Evolutionary conservation across 2,113 vertebrate genomes (phyloP).

Genomic region (Cygnus atratus): DNA sequence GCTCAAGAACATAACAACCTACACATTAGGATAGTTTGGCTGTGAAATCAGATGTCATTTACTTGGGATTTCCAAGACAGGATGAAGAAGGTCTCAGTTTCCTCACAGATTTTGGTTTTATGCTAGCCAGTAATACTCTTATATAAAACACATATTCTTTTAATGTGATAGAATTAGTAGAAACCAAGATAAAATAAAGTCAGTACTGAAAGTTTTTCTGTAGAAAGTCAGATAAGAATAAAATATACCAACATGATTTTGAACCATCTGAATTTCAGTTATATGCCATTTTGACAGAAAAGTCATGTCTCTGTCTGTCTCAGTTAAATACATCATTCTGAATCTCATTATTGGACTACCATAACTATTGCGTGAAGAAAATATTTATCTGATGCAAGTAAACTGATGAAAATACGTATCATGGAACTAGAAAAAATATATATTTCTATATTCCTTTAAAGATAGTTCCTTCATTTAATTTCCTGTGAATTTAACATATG

Average conservation of each 20-base stretch:
- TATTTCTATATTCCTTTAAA: not conserved
- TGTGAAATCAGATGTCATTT: not conserved
- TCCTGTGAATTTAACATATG: not conserved
- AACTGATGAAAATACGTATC: not conserved
- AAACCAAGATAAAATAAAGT: not conserved
- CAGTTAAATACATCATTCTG: not conserved
- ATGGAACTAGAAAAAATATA: not conserved
- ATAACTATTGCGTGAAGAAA: not conserved
- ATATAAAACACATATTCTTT: not conserved
- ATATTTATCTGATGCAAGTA: not conserved
- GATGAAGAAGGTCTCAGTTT: not conserved
- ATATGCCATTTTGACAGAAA: not conserved
- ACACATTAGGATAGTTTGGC: fast-evolving
- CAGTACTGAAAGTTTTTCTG: not conserved
- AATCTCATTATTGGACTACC: not conserved
- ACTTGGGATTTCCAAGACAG: not conserved
- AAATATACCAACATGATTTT: not conserved
- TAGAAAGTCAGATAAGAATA: not conserved
- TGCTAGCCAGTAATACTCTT: not conserved
- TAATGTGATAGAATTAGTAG: not conserved
- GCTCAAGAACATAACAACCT: not conserved
- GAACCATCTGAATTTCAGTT: not conserved
- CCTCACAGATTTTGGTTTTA: not conserved
- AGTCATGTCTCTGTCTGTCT: not conserved
- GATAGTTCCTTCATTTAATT: not conserved